Base-by-base conservation (phyloP, 2,888 invertebrate species). In the Eristalis tenax region DNA sequence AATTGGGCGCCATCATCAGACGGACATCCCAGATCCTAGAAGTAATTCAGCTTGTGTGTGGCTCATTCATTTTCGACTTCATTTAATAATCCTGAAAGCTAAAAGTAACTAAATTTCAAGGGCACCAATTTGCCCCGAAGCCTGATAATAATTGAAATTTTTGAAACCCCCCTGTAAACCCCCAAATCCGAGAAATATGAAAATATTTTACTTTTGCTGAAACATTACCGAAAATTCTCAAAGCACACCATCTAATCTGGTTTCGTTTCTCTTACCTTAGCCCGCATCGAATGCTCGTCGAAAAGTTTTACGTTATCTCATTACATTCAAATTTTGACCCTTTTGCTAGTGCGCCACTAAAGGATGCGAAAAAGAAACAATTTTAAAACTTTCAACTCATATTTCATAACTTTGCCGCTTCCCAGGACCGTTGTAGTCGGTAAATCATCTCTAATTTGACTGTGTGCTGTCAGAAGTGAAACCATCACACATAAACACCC, bases 391-490 rank as follows among this genome's bases (percentile, higher is more conserved):
- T 78, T 57, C 3, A 15, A 78, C 57, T 78, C 78, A 78, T 78
- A 78, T 78, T 71, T 78, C 71, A 78, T 32, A 78, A 63, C 63
- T 63, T 73, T 73, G 22, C 40, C 32, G 63, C 63, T 50, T 43
- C 63, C n/a, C 63, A 50, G 43, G 28, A 63, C 35, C 70, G 59
- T 23, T 56, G 22, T 10, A 73, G 63, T 43, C 64, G 38, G 78
- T 78, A 78, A 78, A 78, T 78, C 78, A 78, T 78, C 65, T 65
- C 71, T 78, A 78, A 71, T 78, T 78, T 78, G 70, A 23, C 64
- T 78, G 32, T 32, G 32, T 32, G 38, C 64, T 43, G 64, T 71
- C 70, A 78, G 57, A 23, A 57, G 40, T 78, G 57, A 71, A 64
- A 38, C 15, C 15, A 63, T 69, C 65, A 32, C 28, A 63, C 6